Evolutionary conservation across 2,797 vertebrate species (phyloP).

Genomic region (Lophius americanus): DNA sequence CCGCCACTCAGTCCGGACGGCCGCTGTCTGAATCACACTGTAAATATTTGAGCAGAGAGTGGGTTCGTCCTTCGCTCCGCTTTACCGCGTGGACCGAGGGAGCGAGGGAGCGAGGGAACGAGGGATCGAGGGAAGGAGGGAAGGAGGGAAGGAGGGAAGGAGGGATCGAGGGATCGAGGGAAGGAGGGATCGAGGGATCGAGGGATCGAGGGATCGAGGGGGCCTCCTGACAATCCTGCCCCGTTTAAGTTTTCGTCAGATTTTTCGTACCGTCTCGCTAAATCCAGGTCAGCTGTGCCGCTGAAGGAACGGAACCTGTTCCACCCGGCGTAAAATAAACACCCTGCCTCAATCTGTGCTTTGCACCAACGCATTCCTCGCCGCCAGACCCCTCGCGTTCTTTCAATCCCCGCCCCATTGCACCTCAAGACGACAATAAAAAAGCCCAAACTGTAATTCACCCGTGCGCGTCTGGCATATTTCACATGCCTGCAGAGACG

Average conservation of each 20-base stretch:
- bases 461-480: conserved; percentile 22
- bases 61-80: conserved; percentile 32
- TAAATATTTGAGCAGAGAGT: conserved; percentile 61
- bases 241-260: conserved; percentile 18
- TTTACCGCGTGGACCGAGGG: conserved; percentile 23
- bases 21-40: conserved; percentile 43
- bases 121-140: no score
- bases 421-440: conserved; percentile 41
- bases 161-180: no score
- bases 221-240: conserved; percentile 7
- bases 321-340: conserved; percentile 26
- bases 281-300: conserved; percentile 41
- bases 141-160: no score
- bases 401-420: conserved; percentile 23
- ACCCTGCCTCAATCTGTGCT: conserved; percentile 14
- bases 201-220: no score
- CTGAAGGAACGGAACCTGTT: conserved; percentile 21
- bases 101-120: no score
- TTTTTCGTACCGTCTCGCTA: background rate
- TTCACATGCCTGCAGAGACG: conserved; percentile 30
- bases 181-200: no score
- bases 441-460: conserved; percentile 30
- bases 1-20: conserved; percentile 11
- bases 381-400: conserved; percentile 13
- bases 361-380: conserved; percentile 35